These are phyloP conservation scores for Neodon shergylaensis DNA, from an alignment of 2,113 vertebrate species.

Conservation along the genomic window DNA sequence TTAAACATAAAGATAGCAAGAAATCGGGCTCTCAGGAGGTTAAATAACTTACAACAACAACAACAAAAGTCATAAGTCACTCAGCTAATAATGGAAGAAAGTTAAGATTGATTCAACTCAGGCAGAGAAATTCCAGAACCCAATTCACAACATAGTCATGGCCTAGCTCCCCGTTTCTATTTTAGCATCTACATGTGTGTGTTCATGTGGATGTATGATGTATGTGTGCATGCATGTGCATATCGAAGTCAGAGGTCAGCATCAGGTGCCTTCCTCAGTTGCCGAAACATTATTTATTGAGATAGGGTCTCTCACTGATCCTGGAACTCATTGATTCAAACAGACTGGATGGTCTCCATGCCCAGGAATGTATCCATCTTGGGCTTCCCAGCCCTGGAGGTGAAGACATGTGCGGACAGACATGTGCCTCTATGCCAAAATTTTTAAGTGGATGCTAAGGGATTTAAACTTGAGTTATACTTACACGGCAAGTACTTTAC, in stretches of 20 bases:
- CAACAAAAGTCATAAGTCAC: background rate
- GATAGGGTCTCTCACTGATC: background rate
- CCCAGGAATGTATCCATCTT: background rate
- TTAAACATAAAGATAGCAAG: conserved; percentile 26
- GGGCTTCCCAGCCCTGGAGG: background rate
- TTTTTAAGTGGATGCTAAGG: background rate
- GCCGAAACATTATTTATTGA: background rate
- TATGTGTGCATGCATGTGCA: background rate
- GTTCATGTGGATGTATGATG: background rate
- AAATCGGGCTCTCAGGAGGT: background rate
- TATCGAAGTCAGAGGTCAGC: background rate
- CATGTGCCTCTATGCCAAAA: background rate
- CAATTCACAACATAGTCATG: background rate
- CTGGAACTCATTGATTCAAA: background rate
- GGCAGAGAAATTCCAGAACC: conserved; percentile 33
- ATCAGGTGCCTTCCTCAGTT: background rate
- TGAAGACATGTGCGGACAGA: background rate
- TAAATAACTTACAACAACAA: background rate
- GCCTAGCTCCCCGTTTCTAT: background rate
- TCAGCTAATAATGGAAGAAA: background rate
- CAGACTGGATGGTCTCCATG: too few relatives aligned
- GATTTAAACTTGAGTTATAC: background rate
- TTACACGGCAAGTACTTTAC: background rate
- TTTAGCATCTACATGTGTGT: background rate
- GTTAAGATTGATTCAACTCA: background rate